Evolutionary conservation across 2,113 vertebrate genomes (phyloP), one percentile per base, ranked within the genome.

Genomic region (Aplodontia rufa): DNA sequence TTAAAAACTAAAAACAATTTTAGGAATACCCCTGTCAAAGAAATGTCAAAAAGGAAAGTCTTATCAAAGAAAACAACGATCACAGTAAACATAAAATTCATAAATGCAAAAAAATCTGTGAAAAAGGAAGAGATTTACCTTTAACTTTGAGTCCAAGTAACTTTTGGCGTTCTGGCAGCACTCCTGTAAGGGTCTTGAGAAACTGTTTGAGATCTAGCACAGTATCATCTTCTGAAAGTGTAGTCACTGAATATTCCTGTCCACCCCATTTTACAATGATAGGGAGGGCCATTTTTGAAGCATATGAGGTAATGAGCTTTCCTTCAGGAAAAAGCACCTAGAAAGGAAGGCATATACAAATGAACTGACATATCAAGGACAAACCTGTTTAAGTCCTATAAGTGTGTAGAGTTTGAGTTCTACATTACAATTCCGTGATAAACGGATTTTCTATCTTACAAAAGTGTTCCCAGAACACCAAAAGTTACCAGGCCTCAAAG

Each of bases 191-290:
- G 60, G 99, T 99, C 98, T 99, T 99, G 91, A 99, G 99, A 95
- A 99, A 99, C 95, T 99, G 99, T 80, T 99, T 99, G 91, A 99
- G 99, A 97, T 99, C 99, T 96, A 99, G 69, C 90, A 99, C 99
- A 0, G 99, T 99, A 97, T 99, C 99, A 87, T 99, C 99, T 98
- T 99, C 99, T 45, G 99, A 99, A 84, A 99, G 98, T 0, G 99
- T 99, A 76, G 99, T 99, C 98, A 99, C 99, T 1, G 99, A 99
- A 98, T 99, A 99, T 96, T 99, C 99, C 98, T 99, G 99, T 42
- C 99, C 99, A 81, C 99, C 99, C 99, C 99, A 99, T 97, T 99
- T 99, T 96, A 99, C 99, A 75, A 99, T 99, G 89, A 99, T 99
- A 88, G 99, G 99, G n/a, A 99, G 98, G 79, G 99, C 99, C 99